Conservation (phyloP, 2,797 vertebrate genomes). For the Pogoniulus pusillus region DNA sequence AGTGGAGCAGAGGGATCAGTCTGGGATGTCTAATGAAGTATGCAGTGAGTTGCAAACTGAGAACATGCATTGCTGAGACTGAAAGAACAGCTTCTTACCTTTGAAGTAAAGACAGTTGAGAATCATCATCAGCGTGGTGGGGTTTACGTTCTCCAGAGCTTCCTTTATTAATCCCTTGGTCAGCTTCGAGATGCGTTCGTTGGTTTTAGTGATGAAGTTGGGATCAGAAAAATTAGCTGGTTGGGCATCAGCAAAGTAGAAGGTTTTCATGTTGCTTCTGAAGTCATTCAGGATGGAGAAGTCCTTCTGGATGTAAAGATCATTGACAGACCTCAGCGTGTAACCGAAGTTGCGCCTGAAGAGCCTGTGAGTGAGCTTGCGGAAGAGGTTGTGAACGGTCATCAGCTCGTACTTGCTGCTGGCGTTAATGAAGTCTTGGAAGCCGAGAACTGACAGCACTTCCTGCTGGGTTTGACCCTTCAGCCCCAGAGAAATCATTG, state of each 20-base stretch:
- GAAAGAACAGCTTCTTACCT: constrained; percentile 79
- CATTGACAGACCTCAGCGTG: constrained; percentile 89
- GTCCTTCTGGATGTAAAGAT: constrained; percentile 87
- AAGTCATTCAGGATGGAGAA: constrained; percentile 83
- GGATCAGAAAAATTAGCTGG: constrained; percentile 88
- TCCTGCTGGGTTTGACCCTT: constrained; percentile 82
- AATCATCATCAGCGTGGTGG: constrained; percentile 89
- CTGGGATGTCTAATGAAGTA: background rate
- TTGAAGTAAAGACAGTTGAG: constrained; percentile 98
- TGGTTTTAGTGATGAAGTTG: constrained; percentile 85
- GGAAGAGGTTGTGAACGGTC: constrained; percentile 95
- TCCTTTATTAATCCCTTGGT: constrained; percentile 95
- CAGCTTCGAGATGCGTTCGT: constrained; percentile 87
- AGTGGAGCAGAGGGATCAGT: background rate
- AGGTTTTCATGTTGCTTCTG: constrained; percentile 82
- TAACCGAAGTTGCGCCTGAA: constrained; percentile 96
- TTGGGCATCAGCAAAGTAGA: constrained; percentile 92
- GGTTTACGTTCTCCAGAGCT: constrained; percentile 85
- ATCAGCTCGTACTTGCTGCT: constrained; percentile 89
- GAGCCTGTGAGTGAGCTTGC: constrained; percentile 92
- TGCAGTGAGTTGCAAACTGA: background rate
- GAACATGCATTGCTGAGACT: background rate
- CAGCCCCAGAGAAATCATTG: constrained; percentile 90
- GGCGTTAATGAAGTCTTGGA: constrained; percentile 90
- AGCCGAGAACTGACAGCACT: constrained; percentile 85